Evolutionary conservation across 2,113 vertebrate species (phyloP).

Genomic region (Nycticorax nycticorax): DNA sequence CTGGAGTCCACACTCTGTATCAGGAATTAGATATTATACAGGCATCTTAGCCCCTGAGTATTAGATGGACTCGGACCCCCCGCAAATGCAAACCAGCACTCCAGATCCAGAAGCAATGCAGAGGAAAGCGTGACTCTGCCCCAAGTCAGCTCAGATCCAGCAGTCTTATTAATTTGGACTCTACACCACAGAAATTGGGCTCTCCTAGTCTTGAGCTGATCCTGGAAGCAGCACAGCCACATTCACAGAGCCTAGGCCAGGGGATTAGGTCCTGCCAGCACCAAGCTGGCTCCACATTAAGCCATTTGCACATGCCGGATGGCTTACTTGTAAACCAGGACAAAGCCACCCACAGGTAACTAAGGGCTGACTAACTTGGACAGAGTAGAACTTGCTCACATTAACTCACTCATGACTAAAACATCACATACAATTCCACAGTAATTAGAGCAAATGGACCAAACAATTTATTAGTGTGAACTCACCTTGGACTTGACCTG

Average conservation of each 20-base stretch:
- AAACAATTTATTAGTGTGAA: not conserved
- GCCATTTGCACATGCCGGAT: not conserved
- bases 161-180: not conserved
- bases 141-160: not conserved
- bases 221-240: conserved; percentile 31
- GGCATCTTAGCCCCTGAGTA: not conserved
- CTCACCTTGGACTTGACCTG: conserved; percentile 65
- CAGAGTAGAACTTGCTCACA: not conserved
- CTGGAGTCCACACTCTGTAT: not conserved
- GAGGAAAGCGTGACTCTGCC: not conserved
- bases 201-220: not conserved
- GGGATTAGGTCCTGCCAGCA: not conserved
- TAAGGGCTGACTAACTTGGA: conserved; percentile 23
- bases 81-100: not conserved
- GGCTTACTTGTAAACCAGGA: conserved; percentile 31
- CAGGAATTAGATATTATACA: not conserved
- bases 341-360: conserved; percentile 55
- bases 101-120: not conserved
- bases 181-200: conserved; percentile 1
- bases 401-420: conserved; percentile 23
- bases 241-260: not conserved
- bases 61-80: not conserved
- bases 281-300: not conserved
- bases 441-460: conserved; percentile 8
- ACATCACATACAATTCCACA: not conserved